Base-by-base conservation (phyloP, 1,140 invertebrate genomes). In the Lysiphlebus fabarum region DNA sequence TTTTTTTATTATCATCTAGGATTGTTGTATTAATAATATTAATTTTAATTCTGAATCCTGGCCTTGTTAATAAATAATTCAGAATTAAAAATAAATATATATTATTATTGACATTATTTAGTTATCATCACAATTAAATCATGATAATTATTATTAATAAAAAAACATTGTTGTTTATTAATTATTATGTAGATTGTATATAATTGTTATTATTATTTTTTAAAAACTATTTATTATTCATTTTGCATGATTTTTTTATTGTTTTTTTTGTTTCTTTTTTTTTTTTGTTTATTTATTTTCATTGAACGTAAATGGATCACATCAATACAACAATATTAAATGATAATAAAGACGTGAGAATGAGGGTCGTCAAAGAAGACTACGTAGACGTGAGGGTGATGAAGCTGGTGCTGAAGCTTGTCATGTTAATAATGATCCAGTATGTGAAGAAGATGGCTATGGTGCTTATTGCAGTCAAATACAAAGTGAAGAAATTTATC, bases 401-500 rank as follows among this genome's bases (percentile, higher is more conserved):
- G 74, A 72, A 26, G 68, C 70, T 45, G 67, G 65, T 58, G 66
- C 66, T 59, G 69, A 66, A 59, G 70, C 38, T 34, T 12, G 72
- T n/a, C 71, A 69, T 26, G 64, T 67, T 45, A 70, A 67, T 47
- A 73, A 75, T 55, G 74, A 77, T 61, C 67, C 72, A 10, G 72
- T 71, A 42, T 69, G 69, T 41, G 84, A 84, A 67, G 81, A 82
- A 56, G 82, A 82, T 62, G 85, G 85, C 65, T 87, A 87, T 70
- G 82, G 84, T 62, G 85, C 81, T 73, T 86, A 83, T 76, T 86
- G 85, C 81, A 84, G 83, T 64, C 83, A 85, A 67, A 83, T 84
- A 59, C 82, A 83, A 72, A 86, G 88, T 75, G 90, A 92, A 75
- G 88, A 92, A 78, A 88, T 90, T 75, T 91, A 90, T 81, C 87